Evolutionary conservation across 53 echinoderm and acorn worm species (phyloP).

Genomic region (Patiria pectinifera): DNA sequence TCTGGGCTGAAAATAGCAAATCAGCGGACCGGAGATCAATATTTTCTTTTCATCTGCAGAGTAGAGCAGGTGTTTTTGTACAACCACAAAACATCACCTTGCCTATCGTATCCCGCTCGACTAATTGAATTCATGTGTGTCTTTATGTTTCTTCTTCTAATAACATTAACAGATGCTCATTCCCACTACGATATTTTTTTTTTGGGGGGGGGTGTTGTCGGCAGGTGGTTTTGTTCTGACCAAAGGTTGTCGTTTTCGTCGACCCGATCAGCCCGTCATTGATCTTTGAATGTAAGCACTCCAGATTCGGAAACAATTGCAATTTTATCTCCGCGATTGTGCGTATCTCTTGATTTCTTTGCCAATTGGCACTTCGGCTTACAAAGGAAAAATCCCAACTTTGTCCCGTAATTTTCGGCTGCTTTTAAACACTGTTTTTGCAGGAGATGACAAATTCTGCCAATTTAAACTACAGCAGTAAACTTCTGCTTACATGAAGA

Average conservation of each 20-base stretch:
- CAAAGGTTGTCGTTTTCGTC: neutral
- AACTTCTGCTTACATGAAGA: too few relatives aligned
- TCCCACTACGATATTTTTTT: too few relatives aligned
- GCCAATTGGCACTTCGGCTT: neutral
- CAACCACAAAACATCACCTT: neutral
- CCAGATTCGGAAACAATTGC: neutral
- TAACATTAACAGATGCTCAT: neutral
- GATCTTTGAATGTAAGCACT: slow-evolving; percentile 1
- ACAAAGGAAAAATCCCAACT: neutral
- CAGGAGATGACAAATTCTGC: too few relatives aligned
- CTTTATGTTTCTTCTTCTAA: neutral
- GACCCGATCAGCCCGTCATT: neutral
- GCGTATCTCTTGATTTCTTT: neutral
- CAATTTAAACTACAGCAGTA: too few relatives aligned
- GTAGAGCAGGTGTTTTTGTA: neutral
- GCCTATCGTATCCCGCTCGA: neutral
- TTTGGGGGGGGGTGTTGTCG: too few relatives aligned
- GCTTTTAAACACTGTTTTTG: neutral
- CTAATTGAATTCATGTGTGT: neutral
- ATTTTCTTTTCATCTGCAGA: neutral
- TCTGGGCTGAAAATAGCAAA: neutral
- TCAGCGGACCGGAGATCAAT: neutral
- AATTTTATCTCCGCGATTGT: neutral
- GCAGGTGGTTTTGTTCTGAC: neutral
- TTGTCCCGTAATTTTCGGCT: neutral